Evolutionary conservation across 2,888 invertebrate genomes (phyloP), one percentile per base, ranked within the genome.

Genomic region (Stictocephala bisonia): DNA sequence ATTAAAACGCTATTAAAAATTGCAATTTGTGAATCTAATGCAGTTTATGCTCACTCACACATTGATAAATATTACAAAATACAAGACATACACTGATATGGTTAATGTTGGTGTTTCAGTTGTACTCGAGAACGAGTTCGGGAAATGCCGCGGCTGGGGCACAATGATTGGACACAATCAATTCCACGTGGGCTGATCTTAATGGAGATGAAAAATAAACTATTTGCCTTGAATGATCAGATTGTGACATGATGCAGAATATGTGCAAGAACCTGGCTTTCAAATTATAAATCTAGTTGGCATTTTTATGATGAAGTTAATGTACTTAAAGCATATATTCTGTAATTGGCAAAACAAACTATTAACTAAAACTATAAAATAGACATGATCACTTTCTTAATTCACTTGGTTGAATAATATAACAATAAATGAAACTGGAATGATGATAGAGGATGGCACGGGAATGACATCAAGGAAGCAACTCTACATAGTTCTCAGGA

Each of bases 401-500:
- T 11, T 6, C 18, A 41, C 20, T 3, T 24, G 2, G 13, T 22
- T 29, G 58, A 31, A 3, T 20, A 3, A 1, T 31, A 60, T 60
- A 40, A 40, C 60, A 60, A 31, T 40, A 40, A n/a, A 4, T 27
- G 18, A 11, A 4, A 22, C 22, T 20, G 3, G 15, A 15, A 15
- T 7, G 9, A 44, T 4, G 7, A 15, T 6, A 4, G 15, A 11
- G 44, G 31, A 26, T 15, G 27, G 18, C 6, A 24, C 29, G 50
- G 50, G 50, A 26, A 22, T 68, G n/a, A 68, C 44, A 68, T 73
- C 73, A 93, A 79, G 92, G 92, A 82, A 93, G 87, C 80, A 92
- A 89, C 87, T 97, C 96, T 73, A 97, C 96, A 85, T 98, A 98
- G 87, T 98, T 98, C 85, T 95, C 95, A 76, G 97, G 97, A 85